A percentile compares a stretch with the other conserved stretches of the same genome.
Evolutionary conservation across 2,113 vertebrate genomes (phyloP).

Genomic region (Meles meles): DNA sequence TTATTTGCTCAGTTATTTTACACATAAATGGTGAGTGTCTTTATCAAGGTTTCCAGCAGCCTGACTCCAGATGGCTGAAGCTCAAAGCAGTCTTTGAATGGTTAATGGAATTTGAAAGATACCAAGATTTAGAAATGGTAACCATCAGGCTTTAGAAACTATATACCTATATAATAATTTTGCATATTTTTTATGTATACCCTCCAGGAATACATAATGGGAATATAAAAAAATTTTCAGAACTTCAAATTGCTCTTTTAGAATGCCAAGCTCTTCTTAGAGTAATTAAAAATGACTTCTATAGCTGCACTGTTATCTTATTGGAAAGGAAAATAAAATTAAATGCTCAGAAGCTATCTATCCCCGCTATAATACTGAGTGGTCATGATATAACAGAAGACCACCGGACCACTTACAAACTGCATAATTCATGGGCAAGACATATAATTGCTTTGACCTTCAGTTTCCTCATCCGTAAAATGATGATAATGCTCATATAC

Average conservation of each 20-base stretch:
- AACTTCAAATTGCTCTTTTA: background rate
- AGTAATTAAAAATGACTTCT: conserved; percentile 18
- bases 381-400: background rate
- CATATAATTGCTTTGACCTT: background rate
- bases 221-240: background rate
- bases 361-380: background rate
- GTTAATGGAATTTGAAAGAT: background rate
- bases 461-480: background rate
- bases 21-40: background rate
- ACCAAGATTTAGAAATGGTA: background rate
- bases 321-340: background rate
- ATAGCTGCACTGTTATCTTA: background rate
- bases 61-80: background rate
- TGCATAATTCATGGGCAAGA: background rate
- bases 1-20: background rate
- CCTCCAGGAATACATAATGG: background rate
- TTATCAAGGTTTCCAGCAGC: background rate
- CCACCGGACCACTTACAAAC: background rate
- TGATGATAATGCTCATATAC: background rate
- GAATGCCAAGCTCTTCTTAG: background rate
- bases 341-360: background rate
- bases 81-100: background rate
- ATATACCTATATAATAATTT: background rate
- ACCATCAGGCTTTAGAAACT: background rate
- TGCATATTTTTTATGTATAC: background rate